Evolutionary conservation across 2,797 vertebrate species (phyloP).

Genomic region (Melanotaenia boesemani): DNA sequence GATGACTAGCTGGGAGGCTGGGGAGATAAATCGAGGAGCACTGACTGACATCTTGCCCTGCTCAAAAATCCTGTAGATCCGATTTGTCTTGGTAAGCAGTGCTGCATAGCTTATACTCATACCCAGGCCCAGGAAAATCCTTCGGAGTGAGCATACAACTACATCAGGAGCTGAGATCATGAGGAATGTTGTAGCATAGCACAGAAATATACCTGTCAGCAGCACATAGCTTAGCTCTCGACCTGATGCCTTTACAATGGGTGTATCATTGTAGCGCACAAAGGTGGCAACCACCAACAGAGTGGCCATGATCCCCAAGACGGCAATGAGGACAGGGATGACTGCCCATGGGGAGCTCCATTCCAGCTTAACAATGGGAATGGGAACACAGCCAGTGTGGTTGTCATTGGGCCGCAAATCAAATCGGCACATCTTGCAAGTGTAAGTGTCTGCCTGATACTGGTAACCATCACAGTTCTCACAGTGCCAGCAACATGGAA

Average conservation of each 20-base stretch:
- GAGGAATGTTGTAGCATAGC: constrained; percentile 95
- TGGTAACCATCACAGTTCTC: constrained; percentile 96
- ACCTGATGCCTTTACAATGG: constrained; percentile 95
- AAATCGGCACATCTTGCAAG: constrained; percentile 94
- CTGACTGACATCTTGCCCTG: constrained; percentile 96
- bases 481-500: constrained; percentile 97
- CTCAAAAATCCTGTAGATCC: constrained; percentile 98
- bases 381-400: constrained; percentile 91
- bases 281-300: constrained; percentile 93
- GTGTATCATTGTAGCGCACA: constrained; percentile 94
- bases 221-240: constrained; percentile 96
- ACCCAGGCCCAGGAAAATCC: constrained; percentile 94
- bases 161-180: constrained; percentile 93
- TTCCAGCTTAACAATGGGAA: constrained; percentile 95
- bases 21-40: constrained; percentile 93
- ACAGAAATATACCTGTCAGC: constrained; percentile 95
- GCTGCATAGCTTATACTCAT: constrained; percentile 98
- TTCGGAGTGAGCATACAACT: constrained; percentile 90
- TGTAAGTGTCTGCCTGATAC: constrained; percentile 93
- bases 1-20: constrained; percentile 94
- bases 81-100: constrained; percentile 96
- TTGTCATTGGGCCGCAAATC: constrained; percentile 92
- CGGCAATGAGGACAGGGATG: constrained; percentile 91
- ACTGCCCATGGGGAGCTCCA: constrained; percentile 96
- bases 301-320: constrained; percentile 92